These are phyloP conservation scores for Borostomias antarcticus DNA, from an alignment of 2,797 vertebrate species.

Conservation along the genomic window DNA sequence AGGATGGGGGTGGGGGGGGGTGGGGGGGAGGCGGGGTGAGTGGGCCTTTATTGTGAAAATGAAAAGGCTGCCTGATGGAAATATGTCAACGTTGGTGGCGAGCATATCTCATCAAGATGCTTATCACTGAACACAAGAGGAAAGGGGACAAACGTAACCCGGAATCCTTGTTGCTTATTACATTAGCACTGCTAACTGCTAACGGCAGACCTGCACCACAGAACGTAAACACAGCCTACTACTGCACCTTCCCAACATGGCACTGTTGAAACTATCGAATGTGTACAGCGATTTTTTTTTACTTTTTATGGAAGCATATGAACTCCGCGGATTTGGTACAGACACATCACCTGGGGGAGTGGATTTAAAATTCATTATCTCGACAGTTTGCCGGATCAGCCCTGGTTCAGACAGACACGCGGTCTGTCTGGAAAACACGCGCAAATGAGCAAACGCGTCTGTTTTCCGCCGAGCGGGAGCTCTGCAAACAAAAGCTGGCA, in stretches of 20 bases:
- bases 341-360: constrained; percentile 65
- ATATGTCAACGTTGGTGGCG: constrained; percentile 73
- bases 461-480: constrained; percentile 54
- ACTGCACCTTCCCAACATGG: constrained; percentile 53
- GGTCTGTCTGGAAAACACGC: constrained; percentile 69
- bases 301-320: constrained; percentile 67
- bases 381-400: constrained; percentile 71
- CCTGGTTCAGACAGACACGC: constrained; percentile 58
- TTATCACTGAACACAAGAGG: constrained; percentile 57
- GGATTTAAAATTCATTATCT: constrained; percentile 80
- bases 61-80: constrained; percentile 86
- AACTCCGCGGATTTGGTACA: constrained; percentile 69
- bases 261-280: constrained; percentile 61
- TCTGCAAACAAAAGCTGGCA: constrained; percentile 78
- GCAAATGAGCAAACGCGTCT: constrained; percentile 71
- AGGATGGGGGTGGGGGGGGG: constrained; percentile 75
- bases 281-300: too few relatives aligned
- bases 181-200: constrained; percentile 20
- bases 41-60: constrained; percentile 84
- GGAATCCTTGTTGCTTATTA: too few relatives aligned
- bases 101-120: constrained; percentile 55
- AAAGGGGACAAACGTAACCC: constrained; percentile 44
- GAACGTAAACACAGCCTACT: constrained; percentile 58
- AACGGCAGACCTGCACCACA: constrained; percentile 53
- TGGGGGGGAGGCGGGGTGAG: constrained; percentile 71